Conservation (phyloP, 1,140 invertebrate genomes). For the Achroia grisella region DNA sequence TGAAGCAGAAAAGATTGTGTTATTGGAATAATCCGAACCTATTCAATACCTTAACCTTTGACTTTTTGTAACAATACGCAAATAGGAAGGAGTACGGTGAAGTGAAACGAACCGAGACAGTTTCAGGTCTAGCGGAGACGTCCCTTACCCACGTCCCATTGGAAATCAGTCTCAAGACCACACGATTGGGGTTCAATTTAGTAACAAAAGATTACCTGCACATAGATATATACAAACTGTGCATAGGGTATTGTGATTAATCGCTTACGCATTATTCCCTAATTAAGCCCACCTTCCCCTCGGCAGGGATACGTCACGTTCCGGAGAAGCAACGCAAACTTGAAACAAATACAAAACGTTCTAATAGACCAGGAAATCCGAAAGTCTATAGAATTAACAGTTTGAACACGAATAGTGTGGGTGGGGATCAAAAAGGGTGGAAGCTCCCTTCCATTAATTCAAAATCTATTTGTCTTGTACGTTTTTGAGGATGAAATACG, state of each 20-base stretch:
- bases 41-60: conserved; percentile 27
- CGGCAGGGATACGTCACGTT: conserved; percentile 21
- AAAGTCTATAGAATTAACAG: conserved; percentile 38
- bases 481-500: too few species aligned
- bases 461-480: too few species aligned
- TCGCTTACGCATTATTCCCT: conserved; percentile 65
- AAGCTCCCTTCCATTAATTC: too few species aligned
- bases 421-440: too few species aligned
- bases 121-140: conserved; percentile 53
- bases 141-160: conserved; percentile 38
- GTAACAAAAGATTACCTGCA: conserved; percentile 21
- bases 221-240: background rate
- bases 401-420: conserved; percentile 18
- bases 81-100: conserved; percentile 35
- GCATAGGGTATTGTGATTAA: conserved; percentile 55
- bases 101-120: conserved; percentile 54
- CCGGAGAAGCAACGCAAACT: conserved; percentile 36
- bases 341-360: conserved; percentile 36
- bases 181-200: conserved; percentile 16
- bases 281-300: conserved; percentile 63
- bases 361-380: conserved; percentile 22
- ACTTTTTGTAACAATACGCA: conserved; percentile 45
- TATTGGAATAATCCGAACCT: background rate
- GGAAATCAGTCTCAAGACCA: conserved; percentile 47
- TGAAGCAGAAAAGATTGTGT: background rate